Conservation (phyloP, 2,888 invertebrate genomes). For the Agrenia bidenticulata region DNA sequence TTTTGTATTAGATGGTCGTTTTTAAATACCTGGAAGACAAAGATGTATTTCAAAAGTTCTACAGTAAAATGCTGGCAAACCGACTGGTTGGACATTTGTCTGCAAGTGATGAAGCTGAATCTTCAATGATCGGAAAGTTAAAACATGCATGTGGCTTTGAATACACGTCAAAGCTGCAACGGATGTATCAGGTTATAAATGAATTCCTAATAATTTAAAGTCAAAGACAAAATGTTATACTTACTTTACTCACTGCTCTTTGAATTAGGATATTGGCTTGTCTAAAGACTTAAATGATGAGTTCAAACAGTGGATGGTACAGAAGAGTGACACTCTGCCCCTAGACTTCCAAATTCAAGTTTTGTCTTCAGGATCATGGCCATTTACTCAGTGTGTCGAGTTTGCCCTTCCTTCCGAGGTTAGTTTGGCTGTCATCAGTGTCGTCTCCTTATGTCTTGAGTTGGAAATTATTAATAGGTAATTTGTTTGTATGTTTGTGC, state of each 20-base stretch:
- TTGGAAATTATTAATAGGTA: neutral
- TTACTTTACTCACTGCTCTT: neutral
- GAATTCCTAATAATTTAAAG: neutral
- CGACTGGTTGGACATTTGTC: constrained; percentile 30
- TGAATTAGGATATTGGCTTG: constrained; percentile 29
- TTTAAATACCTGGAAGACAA: constrained; percentile 41
- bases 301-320: constrained; percentile 57
- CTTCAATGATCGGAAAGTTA: constrained; percentile 37
- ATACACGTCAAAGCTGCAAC: constrained; percentile 35
- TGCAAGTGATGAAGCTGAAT: constrained; percentile 42
- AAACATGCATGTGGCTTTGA: constrained; percentile 41
- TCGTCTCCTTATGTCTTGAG: too few relatives aligned
- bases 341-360: constrained; percentile 35
- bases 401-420: constrained; percentile 32
- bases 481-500: constrained; percentile 3
- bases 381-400: constrained; percentile 28
- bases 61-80: constrained; percentile 32
- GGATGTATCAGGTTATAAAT: constrained; percentile 42
- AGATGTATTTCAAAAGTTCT: constrained; percentile 41
- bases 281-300: constrained; percentile 37
- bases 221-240: neutral
- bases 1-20: constrained; percentile 31
- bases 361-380: constrained; percentile 37
- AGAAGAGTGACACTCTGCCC: constrained; percentile 63
- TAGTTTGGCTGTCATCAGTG: neutral